Conservation (phyloP, 2,797 vertebrate species). For the Nyctibius grandis region DNA sequence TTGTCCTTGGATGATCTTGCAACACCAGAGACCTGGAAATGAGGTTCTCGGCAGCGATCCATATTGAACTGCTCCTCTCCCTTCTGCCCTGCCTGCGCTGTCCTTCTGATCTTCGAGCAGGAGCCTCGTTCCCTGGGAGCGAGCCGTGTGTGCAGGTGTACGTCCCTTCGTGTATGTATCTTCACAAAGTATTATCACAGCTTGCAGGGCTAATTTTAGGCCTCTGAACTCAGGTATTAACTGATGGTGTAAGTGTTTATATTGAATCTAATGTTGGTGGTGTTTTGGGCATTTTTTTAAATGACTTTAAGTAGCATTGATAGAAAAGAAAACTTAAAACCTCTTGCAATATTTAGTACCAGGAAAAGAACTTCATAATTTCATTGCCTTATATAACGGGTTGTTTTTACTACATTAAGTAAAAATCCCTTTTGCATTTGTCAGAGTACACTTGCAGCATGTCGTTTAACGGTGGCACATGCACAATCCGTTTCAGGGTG, state of each 20-base stretch:
- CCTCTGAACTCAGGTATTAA: background rate
- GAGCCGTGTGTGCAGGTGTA: rapidly evolving
- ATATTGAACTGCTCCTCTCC: background rate
- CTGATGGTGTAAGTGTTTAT: background rate
- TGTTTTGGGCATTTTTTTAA: background rate
- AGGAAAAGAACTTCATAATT: background rate
- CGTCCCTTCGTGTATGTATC: background rate
- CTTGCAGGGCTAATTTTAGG: conserved; percentile 5
- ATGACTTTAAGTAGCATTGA: background rate
- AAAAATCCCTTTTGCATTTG: background rate
- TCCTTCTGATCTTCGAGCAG: background rate
- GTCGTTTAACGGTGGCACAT: background rate
- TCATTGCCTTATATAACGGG: background rate
- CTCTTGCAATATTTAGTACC: background rate
- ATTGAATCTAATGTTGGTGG: background rate
- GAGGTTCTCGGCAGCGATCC: background rate
- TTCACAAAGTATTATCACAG: background rate
- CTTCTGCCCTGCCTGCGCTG: background rate
- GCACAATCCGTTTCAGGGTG: background rate
- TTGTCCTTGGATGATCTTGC: background rate
- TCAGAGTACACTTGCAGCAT: background rate
- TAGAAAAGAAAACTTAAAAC: background rate
- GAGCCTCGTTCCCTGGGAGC: background rate
- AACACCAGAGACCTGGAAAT: background rate
- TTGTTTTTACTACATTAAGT: background rate